Conservation (phyloP, 2,797 vertebrate genomes). For the Peromyscus eremicus region DNA sequence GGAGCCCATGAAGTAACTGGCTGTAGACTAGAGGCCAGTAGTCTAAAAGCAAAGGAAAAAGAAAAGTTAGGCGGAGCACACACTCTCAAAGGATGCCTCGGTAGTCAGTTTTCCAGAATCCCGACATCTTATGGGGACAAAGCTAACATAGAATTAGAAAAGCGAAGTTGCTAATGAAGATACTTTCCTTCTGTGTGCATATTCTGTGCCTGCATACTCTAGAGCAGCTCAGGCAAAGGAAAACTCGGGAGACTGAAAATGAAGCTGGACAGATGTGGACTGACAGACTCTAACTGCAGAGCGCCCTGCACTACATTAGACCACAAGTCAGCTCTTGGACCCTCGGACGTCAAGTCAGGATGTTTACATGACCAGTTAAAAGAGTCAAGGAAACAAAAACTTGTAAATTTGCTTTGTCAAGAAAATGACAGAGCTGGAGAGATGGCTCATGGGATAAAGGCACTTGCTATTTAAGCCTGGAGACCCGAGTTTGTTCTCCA, state of each 20-base stretch:
- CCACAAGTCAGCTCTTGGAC: constrained; percentile 4
- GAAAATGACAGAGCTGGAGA: neutral
- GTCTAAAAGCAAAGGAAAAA: neutral
- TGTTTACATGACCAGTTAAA: constrained; percentile 7
- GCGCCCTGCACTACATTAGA: neutral
- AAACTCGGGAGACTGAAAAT: neutral
- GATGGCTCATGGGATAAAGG: neutral
- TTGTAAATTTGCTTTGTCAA: neutral
- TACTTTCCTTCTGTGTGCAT: neutral
- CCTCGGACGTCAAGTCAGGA: neutral
- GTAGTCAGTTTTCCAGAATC: neutral
- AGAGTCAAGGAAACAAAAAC: constrained; percentile 34
- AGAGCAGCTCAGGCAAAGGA: constrained; percentile 16
- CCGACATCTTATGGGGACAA: constrained; percentile 5
- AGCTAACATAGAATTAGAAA: neutral
- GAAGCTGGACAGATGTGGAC: neutral
- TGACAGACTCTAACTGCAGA: neutral
- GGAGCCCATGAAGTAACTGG: neutral
- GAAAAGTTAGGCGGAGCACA: neutral
- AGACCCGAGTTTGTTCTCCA: neutral
- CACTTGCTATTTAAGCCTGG: neutral
- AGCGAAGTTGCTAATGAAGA: neutral
- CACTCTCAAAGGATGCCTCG: neutral
- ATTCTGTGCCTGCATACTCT: neutral
- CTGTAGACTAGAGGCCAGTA: neutral